Evolutionary conservation across 2,113 vertebrate species (phyloP).

Genomic region (Ailurus styani): DNA sequence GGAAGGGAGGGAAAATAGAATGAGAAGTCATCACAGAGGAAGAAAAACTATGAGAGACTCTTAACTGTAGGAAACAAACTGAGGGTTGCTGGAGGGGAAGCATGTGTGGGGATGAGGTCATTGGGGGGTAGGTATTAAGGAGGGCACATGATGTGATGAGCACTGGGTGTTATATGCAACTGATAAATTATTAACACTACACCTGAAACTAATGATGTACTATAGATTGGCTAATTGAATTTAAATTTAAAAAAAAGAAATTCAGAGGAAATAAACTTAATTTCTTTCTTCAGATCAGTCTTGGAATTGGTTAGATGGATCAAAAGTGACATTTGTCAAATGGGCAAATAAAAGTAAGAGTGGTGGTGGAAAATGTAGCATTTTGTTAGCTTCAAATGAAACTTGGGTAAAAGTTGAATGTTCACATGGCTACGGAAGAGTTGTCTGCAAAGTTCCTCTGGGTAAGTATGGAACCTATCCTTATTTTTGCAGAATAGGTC

Average conservation of each 20-base stretch:
- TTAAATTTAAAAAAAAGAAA: not conserved
- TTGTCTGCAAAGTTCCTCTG: conserved; percentile 90
- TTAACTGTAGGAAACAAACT: not conserved
- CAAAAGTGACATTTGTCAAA: conserved; percentile 84
- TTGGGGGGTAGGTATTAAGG: not conserved
- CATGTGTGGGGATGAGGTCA: not conserved
- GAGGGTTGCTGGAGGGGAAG: not conserved
- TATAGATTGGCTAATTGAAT: not conserved
- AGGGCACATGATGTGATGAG: not conserved
- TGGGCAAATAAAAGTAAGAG: conserved; percentile 81
- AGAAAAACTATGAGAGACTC: not conserved
- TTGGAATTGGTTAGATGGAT: conserved; percentile 89
- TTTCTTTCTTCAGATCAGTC: conserved; percentile 72
- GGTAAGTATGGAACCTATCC: conserved; percentile 79
- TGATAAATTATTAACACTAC: not conserved
- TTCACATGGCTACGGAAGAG: conserved; percentile 81
- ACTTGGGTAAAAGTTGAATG: conserved; percentile 88
- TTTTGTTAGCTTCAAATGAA: conserved; percentile 86
- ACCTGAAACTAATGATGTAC: not conserved
- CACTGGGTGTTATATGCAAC: not conserved
- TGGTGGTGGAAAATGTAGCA: conserved; percentile 78
- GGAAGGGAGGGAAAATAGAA: not conserved
- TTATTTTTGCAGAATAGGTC: not conserved
- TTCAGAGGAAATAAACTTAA: not conserved
- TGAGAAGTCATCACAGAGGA: not conserved